Evolutionary conservation across 2,113 vertebrate genomes (phyloP).

Genomic region (Baryphthengus martii): DNA sequence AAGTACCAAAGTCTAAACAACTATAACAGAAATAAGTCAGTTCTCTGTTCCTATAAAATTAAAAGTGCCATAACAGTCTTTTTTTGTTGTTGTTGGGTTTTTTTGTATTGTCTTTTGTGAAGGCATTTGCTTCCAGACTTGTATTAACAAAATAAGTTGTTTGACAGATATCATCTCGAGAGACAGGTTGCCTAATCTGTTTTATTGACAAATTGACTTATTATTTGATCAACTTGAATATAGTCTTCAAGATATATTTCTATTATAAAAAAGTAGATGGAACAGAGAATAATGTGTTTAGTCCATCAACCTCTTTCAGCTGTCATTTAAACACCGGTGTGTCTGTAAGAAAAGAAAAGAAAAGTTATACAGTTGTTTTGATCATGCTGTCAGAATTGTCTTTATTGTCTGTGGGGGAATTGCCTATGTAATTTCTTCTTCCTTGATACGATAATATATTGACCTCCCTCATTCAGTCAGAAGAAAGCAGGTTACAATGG

Average conservation of each 20-base stretch:
- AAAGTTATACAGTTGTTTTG: conserved; percentile 74
- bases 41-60: not conserved
- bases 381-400: conserved; percentile 73
- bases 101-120: conserved; percentile 36
- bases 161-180: conserved; percentile 64
- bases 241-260: conserved; percentile 68
- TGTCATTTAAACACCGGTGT: conserved; percentile 76
- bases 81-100: not conserved
- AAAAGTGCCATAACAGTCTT: not conserved
- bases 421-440: conserved; percentile 69
- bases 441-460: conserved; percentile 72
- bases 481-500: conserved; percentile 70
- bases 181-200: conserved; percentile 66
- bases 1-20: not conserved
- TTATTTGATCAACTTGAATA: conserved; percentile 78
- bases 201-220: conserved; percentile 76
- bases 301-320: conserved; percentile 75
- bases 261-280: conserved; percentile 59
- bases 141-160: conserved; percentile 55
- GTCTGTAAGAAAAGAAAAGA: conserved; percentile 62
- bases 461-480: conserved; percentile 70
- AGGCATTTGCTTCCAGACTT: conserved; percentile 40
- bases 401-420: conserved; percentile 67
- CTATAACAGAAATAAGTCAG: not conserved
- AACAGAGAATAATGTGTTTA: conserved; percentile 72